A percentile compares a stretch with the other conserved stretches of the same genome.
These are phyloP conservation scores for Chromis chromis DNA, from an alignment of 2,797 vertebrate species.

Conservation along the genomic window DNA sequence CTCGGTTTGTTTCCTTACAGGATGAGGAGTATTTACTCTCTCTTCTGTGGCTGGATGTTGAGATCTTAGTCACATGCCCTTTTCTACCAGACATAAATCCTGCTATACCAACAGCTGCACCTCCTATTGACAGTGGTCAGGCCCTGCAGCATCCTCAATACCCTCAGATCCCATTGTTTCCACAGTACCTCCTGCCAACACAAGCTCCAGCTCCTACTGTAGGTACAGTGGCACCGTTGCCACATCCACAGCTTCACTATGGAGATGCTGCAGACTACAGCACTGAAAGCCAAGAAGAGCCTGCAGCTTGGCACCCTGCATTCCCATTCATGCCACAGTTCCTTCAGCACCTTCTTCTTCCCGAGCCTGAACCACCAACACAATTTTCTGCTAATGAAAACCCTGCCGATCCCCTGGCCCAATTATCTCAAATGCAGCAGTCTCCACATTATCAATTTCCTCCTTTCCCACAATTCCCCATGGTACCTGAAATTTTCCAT, in stretches of 20 bases:
- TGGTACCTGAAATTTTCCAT: constrained; percentile 34
- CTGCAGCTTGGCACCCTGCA: constrained; percentile 7
- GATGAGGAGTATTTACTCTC: constrained; percentile 46
- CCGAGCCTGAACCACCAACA: constrained; percentile 1
- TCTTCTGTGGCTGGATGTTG: constrained; percentile 47
- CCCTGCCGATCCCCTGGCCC: not conserved
- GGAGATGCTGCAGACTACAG: not conserved
- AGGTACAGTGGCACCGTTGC: not conserved
- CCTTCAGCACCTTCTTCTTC: constrained; percentile 22
- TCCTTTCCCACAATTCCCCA: constrained; percentile 31
- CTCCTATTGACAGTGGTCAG: constrained; percentile 11
- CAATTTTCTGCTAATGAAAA: not conserved
- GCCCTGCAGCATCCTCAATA: constrained; percentile 19
- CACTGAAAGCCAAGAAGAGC: constrained; percentile 9
- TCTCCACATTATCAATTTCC: constrained; percentile 26
- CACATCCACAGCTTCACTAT: constrained; percentile 2
- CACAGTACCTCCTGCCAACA: constrained; percentile 5
- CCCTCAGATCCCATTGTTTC: constrained; percentile 30
- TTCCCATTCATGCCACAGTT: constrained; percentile 33
- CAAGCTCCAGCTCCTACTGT: not conserved
- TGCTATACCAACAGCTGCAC: not conserved
- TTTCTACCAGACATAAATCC: constrained; percentile 1
- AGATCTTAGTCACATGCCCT: constrained; percentile 54
- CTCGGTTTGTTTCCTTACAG: constrained; percentile 36
- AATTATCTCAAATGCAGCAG: constrained; percentile 7